Percentiles rank a stretch among this genome's conserved stretches.
phyloP scores from a whole-genome alignment of 2,113 vertebrate species.

The Lucifuga dentata region DNA sequence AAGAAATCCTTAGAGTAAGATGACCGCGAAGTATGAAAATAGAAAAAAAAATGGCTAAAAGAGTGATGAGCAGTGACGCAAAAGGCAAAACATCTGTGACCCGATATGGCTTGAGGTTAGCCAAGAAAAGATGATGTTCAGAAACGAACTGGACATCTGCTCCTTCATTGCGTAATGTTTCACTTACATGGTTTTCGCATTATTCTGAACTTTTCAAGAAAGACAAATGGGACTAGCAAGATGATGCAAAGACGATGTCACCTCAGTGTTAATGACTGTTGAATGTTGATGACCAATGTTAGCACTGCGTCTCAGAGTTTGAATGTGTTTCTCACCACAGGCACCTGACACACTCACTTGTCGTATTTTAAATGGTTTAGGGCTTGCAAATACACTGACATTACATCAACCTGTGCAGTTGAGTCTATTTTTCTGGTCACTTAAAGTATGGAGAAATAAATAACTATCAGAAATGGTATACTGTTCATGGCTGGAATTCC shows the following conservation, averaged over 20 bases:
- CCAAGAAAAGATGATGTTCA: slow-evolving; percentile 39
- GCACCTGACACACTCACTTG: too few relatives aligned
- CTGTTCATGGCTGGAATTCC: too few relatives aligned
- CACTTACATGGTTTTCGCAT: slow-evolving; percentile 16
- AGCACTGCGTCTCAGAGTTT: background rate
- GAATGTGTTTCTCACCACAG: too few relatives aligned
- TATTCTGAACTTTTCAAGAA: slow-evolving; percentile 39
- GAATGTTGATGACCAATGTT: slow-evolving; percentile 2
- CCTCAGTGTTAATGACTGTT: slow-evolving; percentile 19
- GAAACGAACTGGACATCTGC: slow-evolving; percentile 40
- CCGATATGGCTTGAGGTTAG: slow-evolving; percentile 31
- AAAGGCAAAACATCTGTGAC: slow-evolving; percentile 42
- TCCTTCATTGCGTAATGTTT: slow-evolving; percentile 43
- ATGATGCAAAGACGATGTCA: slow-evolving; percentile 10
- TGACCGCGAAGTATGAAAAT: background rate
- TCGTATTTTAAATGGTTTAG: too few relatives aligned
- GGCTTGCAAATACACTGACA: too few relatives aligned
- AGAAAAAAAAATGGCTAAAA: slow-evolving; percentile 1
- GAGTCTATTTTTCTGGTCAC: too few relatives aligned
- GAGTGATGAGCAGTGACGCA: slow-evolving; percentile 32
- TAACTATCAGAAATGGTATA: too few relatives aligned
- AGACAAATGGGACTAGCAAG: slow-evolving; percentile 31
- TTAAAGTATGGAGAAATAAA: too few relatives aligned
- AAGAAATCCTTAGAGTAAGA: background rate
- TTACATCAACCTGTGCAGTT: too few relatives aligned